Percentiles rank a stretch among this genome's conserved stretches.
Evolutionary conservation across 2,888 invertebrate species (phyloP).

Genomic region (Tortrix viridana): DNA sequence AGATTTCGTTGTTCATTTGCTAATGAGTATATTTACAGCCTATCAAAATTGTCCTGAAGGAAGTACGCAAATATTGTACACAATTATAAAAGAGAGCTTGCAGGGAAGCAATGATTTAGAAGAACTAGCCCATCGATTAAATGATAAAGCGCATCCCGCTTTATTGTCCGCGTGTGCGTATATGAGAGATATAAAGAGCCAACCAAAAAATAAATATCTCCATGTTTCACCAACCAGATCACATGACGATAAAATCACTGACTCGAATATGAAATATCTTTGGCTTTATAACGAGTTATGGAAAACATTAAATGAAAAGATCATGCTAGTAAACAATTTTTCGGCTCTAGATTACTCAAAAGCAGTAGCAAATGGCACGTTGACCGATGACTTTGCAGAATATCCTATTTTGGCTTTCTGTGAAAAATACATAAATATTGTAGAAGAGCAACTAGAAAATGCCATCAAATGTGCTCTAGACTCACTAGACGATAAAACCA

Average conservation of each 20-base stretch:
- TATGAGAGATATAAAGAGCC: constrained; percentile 41
- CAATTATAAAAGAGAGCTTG: constrained; percentile 49
- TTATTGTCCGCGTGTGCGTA: not conserved
- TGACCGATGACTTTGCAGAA: constrained; percentile 77
- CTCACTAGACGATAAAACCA: constrained; percentile 60
- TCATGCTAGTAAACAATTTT: constrained; percentile 51
- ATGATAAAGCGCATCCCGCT: constrained; percentile 50
- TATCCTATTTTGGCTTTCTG: constrained; percentile 83
- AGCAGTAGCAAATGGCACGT: constrained; percentile 67
- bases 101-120: constrained; percentile 39
- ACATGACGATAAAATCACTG: constrained; percentile 43
- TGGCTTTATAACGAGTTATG: constrained; percentile 73
- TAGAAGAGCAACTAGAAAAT: constrained; percentile 71
- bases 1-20: constrained; percentile 40
- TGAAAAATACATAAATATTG: constrained; percentile 69
- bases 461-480: constrained; percentile 57
- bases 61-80: constrained; percentile 47
- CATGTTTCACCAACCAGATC: constrained; percentile 20
- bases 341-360: constrained; percentile 80
- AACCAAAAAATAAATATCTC: constrained; percentile 42
- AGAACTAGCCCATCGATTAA: constrained; percentile 47
- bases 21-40: constrained; percentile 57
- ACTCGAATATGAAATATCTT: constrained; percentile 70
- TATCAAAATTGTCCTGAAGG: constrained; percentile 62
- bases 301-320: constrained; percentile 46